Base-by-base conservation (phyloP, 2,797 vertebrate species). In the Cottoperca gobio region DNA sequence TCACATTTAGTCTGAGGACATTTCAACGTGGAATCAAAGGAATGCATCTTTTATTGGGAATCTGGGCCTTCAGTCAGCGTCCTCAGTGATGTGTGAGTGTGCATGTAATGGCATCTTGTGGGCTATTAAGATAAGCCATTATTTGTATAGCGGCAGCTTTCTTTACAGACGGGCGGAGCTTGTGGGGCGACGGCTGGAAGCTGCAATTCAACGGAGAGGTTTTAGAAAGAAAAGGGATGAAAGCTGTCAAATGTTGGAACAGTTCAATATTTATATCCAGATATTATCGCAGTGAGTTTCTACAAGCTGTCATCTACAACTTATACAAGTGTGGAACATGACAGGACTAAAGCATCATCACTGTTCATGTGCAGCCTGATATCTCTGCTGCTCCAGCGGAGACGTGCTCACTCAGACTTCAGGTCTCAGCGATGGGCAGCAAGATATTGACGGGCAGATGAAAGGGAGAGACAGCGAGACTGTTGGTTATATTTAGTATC, bases 401-500 rank as follows among this genome's bases (percentile, higher is more conserved):
- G 52, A 82, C 48, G 4, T 24, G 40, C 26, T 67, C 33, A 66
- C 23, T 62, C 54, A 46, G n/a, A 67, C 70, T 73, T 78, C 66
- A 59, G 31, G 66, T 79, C 76, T 82, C 72, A 73, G 74, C 80
- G 68, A 74, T 57, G 81, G 76, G 76, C 84, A 78, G 50, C 83
- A 76, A 85, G 83, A 86, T 81, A 88, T 81, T 83, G 80, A 89
- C 86, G 69, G 73, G 63, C 73, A 84, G 74, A 82, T 68, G 79
- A 85, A 72, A 79, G 69, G 26, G 24, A 70, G 70, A 59, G 28
- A 28, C 64, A 49, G 79, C 3, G 57, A 40, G 74, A 73, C 61
- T 60, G 53, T 6, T 73, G 48, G 68, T 81, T 91, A 90, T 89
- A 89, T 90, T 91, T 90, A 91, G 88, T 28, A 78, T 33, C 83